Base-by-base conservation (phyloP, 2,888 invertebrate species). In the Pterobdella sp. region DNA sequence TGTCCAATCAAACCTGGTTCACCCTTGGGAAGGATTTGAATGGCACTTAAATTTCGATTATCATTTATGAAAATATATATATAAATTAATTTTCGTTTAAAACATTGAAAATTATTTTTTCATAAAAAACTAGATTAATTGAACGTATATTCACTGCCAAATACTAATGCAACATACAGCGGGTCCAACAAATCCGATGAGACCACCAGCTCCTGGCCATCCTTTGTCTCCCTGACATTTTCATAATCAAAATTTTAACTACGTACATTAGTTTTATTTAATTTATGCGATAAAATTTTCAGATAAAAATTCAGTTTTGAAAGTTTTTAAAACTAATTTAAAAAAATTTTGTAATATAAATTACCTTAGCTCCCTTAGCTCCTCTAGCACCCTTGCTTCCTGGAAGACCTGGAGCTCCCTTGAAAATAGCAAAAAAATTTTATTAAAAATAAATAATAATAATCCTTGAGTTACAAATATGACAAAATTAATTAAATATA, bases 161-260 rank as follows among this genome's bases (percentile, higher is more conserved):
- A n/a, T n/a, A 18, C 10, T 42, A 18, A 42, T 42, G 42, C 42
- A 0, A 31, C 52, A 52, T 37, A 69, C 71, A 34, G 56, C 60
- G 14, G 34, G n/a, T 63, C 71, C 71, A 1, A 63, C 22, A n/a
- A 60, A 60, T 29, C 71, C 71, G 26, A 56, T 34, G n/a, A 63
- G 63, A 60, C 71, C 71, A 35, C 56, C 71, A 14, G 37, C 26
- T 31, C 71, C 71, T 1, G 71, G 71, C 71, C 71, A 71, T 71
- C 71, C 71, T 60, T 63, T 71, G 63, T 71, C 71, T 60, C 71
- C 71, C 71, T 71, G 63, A 22, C 0, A 31, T 49, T 18, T 18
- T 49, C 52, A 49, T 49, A 14, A 49, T 49, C 52, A 49, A 18
- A 14, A 18, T 49, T n/a, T n/a, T n/a, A n/a, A n/a, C n/a, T n/a